Evolutionary conservation across 2,888 invertebrate genomes (phyloP), one percentile per base, ranked within the genome.

Genomic region (Pyrochroa serraticornis): DNA sequence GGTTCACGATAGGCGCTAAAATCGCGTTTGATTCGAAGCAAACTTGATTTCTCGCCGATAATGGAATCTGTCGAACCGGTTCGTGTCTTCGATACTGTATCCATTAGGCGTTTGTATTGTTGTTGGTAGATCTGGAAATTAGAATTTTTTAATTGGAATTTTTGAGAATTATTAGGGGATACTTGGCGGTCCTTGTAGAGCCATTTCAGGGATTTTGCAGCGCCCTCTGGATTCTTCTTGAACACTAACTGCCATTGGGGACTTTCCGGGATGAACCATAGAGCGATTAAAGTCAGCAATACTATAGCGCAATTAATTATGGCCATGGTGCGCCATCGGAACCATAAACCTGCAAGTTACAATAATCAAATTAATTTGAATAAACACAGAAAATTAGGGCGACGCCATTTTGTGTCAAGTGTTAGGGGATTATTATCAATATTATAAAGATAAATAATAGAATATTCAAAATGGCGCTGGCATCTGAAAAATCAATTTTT

Each of bases 161-260:
- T 31, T 10, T n/a, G 10, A 41, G 0, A 9, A 31, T 41, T 7
- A 14, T 49, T n/a, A 9, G 0, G 32, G 42, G 42, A 31, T 49
- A 81, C 82, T 64, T 71, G 57, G 60, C 74, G 65, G 45, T 78
- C 72, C 8, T 70, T 73, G 70, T 84, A 83, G 5, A 84, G 71
- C 78, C 80, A 81, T 55, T 72, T 72, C 6, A 84, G 65, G n/a
- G 81, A 77, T 49, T 68, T 71, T 14, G 79, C 74, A 3, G 80
- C 79, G 1, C 65, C 66, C 3, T 67, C 60, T 13, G 62, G 60
- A 59, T 76, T 75, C 45, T 77, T 75, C 63, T 72, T 75, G 66
- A 83, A 83, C 35, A 77, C 78, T 1, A 81, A 66, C n/a, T 82
- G 72, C 85, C 85, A 86, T 57, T 83, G 79, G 0, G 85, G 85